Conservation (phyloP, 2,113 vertebrate genomes). For the Cheilinus undulatus region DNA sequence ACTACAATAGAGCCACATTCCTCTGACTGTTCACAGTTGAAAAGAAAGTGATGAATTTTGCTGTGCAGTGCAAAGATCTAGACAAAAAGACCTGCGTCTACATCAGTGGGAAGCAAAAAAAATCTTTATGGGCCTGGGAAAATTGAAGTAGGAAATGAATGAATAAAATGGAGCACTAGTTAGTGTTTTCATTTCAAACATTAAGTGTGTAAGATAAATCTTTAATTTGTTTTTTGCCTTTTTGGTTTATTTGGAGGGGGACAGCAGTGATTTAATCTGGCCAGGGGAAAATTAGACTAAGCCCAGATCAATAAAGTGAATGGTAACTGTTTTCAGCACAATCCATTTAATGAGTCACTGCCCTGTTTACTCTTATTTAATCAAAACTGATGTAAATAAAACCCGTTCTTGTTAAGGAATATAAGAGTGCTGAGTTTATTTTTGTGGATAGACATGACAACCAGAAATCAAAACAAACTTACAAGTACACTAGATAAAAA, state of each 20-base stretch:
- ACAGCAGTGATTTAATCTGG: neutral
- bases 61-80: neutral
- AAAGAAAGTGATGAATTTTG: constrained; percentile 17
- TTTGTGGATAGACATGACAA: too few relatives aligned
- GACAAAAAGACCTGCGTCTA: neutral
- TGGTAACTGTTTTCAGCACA: neutral
- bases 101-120: neutral
- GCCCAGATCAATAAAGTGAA: neutral
- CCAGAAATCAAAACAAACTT: too few relatives aligned
- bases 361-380: too few relatives aligned
- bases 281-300: neutral
- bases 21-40: constrained; percentile 23
- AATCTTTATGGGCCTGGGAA: neutral
- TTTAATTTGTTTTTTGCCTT: too few relatives aligned
- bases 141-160: too few relatives aligned
- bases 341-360: neutral
- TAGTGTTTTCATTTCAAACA: neutral
- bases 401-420: too few relatives aligned
- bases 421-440: too few relatives aligned
- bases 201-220: neutral
- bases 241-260: too few relatives aligned
- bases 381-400: too few relatives aligned
- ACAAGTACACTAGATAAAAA: too few relatives aligned
- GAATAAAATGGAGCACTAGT: too few relatives aligned
- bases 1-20: constrained; percentile 64